These are phyloP conservation scores for Heliothis peltigera DNA, from an alignment of 2,888 invertebrate genomes.

Conservation along the genomic window DNA sequence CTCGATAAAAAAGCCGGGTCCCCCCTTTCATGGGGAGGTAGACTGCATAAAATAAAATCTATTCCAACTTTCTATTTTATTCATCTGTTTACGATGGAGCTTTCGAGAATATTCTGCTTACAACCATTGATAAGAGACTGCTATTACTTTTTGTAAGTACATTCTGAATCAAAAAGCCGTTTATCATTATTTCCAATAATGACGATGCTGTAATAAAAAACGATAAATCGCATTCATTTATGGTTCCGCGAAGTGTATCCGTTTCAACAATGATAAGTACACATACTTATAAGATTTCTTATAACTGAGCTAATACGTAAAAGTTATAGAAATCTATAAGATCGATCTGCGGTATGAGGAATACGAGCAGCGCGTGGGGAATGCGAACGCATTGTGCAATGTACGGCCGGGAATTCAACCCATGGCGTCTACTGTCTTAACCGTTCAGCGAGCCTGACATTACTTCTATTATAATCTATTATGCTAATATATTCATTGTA, in stretches of 20 bases:
- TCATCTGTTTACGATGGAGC: conserved; percentile 23
- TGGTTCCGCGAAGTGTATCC: conserved; percentile 35
- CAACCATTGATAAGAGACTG: conserved; percentile 29
- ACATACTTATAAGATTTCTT: conserved; percentile 24
- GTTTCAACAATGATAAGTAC: conserved; percentile 23
- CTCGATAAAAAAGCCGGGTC: conserved; percentile 34
- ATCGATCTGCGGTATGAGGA: conserved; percentile 50
- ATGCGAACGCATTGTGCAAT: conserved; percentile 74
- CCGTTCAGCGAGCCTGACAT: conserved; percentile 68
- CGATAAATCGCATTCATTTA: conserved; percentile 31
- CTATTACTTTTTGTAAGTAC: conserved; percentile 34
- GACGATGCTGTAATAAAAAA: conserved; percentile 36
- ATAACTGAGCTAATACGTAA: conserved; percentile 25
- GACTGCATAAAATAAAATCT: conserved; percentile 44
- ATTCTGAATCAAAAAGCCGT: conserved; percentile 16
- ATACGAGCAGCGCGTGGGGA: conserved; percentile 64
- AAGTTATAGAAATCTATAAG: conserved; percentile 39
- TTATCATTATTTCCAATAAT: conserved; percentile 12
- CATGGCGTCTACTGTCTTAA: conserved; percentile 73
- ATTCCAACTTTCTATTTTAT: conserved; percentile 45
- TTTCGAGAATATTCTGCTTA: conserved; percentile 28
- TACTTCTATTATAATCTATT: conserved; percentile 63
- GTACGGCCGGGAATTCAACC: conserved; percentile 75
- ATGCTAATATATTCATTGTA: conserved; percentile 65
- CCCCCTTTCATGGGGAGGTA: conserved; percentile 29